phyloP scores from a whole-genome alignment of 2,113 vertebrate genomes.

The Hoplias malabaricus region DNA sequence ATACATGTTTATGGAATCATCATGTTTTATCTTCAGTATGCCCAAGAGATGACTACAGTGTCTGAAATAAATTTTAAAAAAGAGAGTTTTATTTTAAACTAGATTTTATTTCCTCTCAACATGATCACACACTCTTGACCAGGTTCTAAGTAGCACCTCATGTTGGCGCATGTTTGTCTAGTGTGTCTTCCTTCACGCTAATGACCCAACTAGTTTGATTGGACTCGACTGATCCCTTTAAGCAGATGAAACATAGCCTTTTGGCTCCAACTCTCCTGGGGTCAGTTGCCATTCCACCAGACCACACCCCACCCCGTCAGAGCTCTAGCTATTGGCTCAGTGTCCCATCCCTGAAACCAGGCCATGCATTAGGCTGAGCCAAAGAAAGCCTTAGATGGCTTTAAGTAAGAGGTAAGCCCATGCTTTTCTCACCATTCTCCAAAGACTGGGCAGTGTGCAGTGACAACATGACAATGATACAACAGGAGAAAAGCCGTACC shows the following conservation, averaged over 20 bases:
- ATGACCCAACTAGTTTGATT: slow-evolving; percentile 3
- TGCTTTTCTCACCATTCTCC: slow-evolving; percentile 35
- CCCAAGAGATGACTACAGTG: slow-evolving; percentile 31
- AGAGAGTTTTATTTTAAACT: slow-evolving; percentile 4
- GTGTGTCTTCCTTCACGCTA: background rate
- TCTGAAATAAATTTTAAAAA: slow-evolving; percentile 31
- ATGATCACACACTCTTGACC: background rate
- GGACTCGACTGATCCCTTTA: slow-evolving; percentile 29
- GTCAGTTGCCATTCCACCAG: slow-evolving; percentile 2
- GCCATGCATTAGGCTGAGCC: slow-evolving; percentile 43
- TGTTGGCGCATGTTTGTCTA: background rate
- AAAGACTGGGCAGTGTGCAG: slow-evolving; percentile 14
- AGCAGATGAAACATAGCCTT: slow-evolving; percentile 42
- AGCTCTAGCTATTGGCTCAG: slow-evolving; percentile 11
- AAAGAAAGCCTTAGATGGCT: slow-evolving; percentile 38
- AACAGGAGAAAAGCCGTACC: background rate
- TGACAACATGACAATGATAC: slow-evolving; percentile 29
- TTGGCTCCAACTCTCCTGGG: slow-evolving; percentile 2
- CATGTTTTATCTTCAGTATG: slow-evolving; percentile 44
- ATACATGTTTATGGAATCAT: slow-evolving; percentile 27
- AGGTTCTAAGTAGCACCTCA: background rate
- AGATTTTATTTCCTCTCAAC: slow-evolving; percentile 20
- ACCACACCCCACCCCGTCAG: background rate
- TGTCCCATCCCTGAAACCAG: slow-evolving; percentile 37
- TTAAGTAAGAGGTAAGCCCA: slow-evolving; percentile 31